Evolutionary conservation across 2,797 vertebrate species (phyloP), one percentile per base, ranked within the genome.

Genomic region (Neosalanx taihuensis): DNA sequence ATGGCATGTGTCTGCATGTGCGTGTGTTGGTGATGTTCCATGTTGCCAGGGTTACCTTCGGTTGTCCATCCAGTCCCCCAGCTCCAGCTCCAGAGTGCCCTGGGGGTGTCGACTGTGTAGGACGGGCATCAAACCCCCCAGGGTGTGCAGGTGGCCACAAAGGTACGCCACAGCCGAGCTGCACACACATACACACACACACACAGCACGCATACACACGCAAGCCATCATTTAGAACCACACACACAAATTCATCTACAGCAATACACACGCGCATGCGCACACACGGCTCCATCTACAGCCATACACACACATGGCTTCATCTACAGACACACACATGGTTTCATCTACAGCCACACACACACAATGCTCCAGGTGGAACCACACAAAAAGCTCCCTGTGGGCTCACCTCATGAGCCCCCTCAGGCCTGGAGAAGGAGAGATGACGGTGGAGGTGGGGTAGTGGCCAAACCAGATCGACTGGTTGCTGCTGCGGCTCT

Each of bases 381-480:
- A 29, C 15, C 15, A 56, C 51, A 57, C 17, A 7, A 18, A 33
- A n/a, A 33, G 10, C 35, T 37, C n/a, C 15, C 12, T 26, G 9
- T 26, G 4, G 6, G 12, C 71, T 89, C 77, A 96, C 97, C 95
- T 96, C 96, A 99, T 98, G 73, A 95, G 64, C 15, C 90, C 82
- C 67, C 95, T 87, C 75, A 99, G 86, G 76, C 98, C 97, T 1
- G 96, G 96, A 58, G 91, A 91, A 1, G 95, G 88, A 0, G 97
- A 98, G 83, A 99, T 91, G 35, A 98, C 89, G 6, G 95, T 95
- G 67, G 97, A 99, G 9, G 97, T 99, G 78, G 97, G 94, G 84
- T 95, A 99, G 86, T 99, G 98, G 79, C 98, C 97, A 86, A 99
- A 99, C 97, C 97, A 99, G 89, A 99, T 76, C 3, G 95, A 95